A percentile compares a stretch with the other conserved stretches of the same genome.
Conservation (phyloP, 2,113 vertebrate genomes). For the Phylloscopus whistleri region DNA sequence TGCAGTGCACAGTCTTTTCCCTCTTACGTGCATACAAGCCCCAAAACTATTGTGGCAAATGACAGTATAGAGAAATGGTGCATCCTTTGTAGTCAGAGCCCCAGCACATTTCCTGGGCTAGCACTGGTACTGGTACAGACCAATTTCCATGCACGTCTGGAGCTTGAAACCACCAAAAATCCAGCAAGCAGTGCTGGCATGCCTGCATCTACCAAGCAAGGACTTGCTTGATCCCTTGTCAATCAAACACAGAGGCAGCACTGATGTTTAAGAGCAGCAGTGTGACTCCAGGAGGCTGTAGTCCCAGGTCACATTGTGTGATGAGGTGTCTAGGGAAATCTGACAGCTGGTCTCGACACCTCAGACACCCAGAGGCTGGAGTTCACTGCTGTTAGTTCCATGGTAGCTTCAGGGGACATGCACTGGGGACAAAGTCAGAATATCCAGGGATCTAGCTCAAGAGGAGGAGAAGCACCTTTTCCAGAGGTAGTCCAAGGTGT, state of each 20-base stretch:
- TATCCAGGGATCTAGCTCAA: fast-evolving
- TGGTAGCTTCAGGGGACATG: neutral
- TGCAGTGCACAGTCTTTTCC: fast-evolving
- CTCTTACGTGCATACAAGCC: neutral
- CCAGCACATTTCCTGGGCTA: neutral
- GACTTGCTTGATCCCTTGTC: neutral
- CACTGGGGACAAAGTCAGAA: neutral
- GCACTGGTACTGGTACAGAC: neutral
- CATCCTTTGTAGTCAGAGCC: neutral
- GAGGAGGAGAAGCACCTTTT: neutral
- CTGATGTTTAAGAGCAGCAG: neutral
- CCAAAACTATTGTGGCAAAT: neutral
- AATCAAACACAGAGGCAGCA: neutral
- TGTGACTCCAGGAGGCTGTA: neutral
- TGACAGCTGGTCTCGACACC: neutral
- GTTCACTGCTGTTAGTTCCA: neutral
- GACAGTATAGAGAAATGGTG: neutral
- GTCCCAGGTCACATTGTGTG: neutral
- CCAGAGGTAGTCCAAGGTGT: neutral
- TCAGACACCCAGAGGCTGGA: neutral
- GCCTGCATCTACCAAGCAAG: neutral
- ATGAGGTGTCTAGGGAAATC: neutral
- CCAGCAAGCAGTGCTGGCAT: neutral
- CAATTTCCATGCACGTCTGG: neutral
- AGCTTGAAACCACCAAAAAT: neutral